Base-by-base conservation (phyloP, 2,113 vertebrate genomes). In the Motacilla alba region DNA sequence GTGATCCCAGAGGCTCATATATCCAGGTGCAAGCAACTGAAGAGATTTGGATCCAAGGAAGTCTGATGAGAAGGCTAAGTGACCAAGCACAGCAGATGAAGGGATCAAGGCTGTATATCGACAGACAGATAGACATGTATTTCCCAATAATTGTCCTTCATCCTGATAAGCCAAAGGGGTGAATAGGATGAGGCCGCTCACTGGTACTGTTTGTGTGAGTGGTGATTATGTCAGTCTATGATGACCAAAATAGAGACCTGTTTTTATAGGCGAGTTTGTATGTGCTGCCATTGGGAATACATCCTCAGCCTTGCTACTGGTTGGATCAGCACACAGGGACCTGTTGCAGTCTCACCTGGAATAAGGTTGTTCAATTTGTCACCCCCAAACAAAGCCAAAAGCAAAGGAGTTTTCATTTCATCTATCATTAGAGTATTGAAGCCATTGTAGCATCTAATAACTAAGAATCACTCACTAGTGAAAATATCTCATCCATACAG, bases 121-220 rank as follows among this genome's bases (percentile, higher is more conserved):
- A 37, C 20, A 20, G 50, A 66, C 3, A n/a, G 23, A 46, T 1
- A n/a, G 14, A 49, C 0, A 0, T 31, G 2, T 31, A 31, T 79
- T 83, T 83, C 67, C n/a, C 8, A 24, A 2, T 44, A 60, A 23
- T 8, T 10, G 11, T 41, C 24, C 9, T 19, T 66, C 66, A 39
- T 26, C 24, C 35, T 56, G 7, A 24, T 43, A 58, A 68, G 10
- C 22, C 35, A 69, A 15, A 31, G 33, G 31, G 4, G 4, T 26
- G 23, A 73, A 35, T 4, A 41, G 17, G 11, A 50, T 50, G 9
- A 69, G 19, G 12, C 6, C 30, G 56, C 15, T 33, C n/a, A 10
- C 8, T 33, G 44, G 16, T 68, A 39, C 11, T 64, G 3, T 59
- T 88, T 70, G 15, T 72, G 49, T 52, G 28, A 78, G 26, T 64